phyloP scores from a whole-genome alignment of 92 coral and sea anemone genomes.

The Paramuricea clavata region DNA sequence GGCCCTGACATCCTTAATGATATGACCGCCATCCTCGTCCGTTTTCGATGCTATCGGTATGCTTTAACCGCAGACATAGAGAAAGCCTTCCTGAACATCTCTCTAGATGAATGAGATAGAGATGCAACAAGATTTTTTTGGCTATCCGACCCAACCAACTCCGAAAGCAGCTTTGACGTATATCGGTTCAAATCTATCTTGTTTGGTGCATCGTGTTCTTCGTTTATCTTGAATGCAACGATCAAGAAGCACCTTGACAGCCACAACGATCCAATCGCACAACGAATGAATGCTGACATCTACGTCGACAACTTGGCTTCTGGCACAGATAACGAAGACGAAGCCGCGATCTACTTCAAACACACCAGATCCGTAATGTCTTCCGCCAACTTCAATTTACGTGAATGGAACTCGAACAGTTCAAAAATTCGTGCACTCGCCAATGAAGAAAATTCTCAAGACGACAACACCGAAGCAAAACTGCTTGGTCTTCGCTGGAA shows the following conservation, averaged over 20 bases:
- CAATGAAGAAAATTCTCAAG: too few relatives aligned
- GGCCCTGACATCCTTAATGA: slow-evolving; percentile 67
- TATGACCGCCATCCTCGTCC: slow-evolving; percentile 56
- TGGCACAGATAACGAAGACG: background rate
- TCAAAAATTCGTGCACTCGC: too few relatives aligned
- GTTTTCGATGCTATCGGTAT: slow-evolving; percentile 58
- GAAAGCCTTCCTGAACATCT: slow-evolving; percentile 62
- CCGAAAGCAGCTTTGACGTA: slow-evolving; percentile 44
- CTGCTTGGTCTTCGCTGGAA: too few relatives aligned
- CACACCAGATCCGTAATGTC: too few relatives aligned
- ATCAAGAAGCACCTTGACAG: slow-evolving; percentile 61
- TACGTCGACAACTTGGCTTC: slow-evolving; percentile 27
- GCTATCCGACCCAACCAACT: slow-evolving; percentile 56
- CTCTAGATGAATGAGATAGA: slow-evolving; percentile 51
- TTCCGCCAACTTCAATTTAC: too few relatives aligned
- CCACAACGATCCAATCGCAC: background rate
- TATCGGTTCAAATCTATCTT: slow-evolving; percentile 64
- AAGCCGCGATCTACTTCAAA: too few relatives aligned
- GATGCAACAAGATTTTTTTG: slow-evolving; percentile 75
- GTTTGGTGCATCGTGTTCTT: slow-evolving; percentile 57
- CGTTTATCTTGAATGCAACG: slow-evolving; percentile 63
- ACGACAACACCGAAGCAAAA: too few relatives aligned
- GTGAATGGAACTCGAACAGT: too few relatives aligned
- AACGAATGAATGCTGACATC: background rate
- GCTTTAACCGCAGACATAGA: slow-evolving; percentile 66